Base-by-base conservation (phyloP, 2,797 vertebrate genomes). In the Bovichtus diacanthus region DNA sequence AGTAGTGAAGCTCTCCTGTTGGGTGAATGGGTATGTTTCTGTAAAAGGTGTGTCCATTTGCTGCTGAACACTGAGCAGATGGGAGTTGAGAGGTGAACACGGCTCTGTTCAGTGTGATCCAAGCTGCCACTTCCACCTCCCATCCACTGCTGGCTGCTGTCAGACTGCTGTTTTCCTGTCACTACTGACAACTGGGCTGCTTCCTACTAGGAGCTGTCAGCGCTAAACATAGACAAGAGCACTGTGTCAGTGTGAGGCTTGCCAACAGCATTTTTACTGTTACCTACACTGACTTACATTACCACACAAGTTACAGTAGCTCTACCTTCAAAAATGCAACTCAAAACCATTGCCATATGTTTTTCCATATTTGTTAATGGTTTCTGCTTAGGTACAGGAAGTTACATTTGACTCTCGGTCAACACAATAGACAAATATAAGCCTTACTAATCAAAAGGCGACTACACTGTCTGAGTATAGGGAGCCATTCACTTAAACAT, bases 201-300 rank as follows among this genome's bases (percentile, higher is more conserved):
- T 77, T 72, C 36, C 69, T 61, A 13, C 73, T 67, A 4, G 18
- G 74, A 79, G 84, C 82, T 78, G 82, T 78, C 85, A 65, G 59
- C 16, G 2, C 67, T 72, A 19, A 81, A 78, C 67, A 82, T 0
- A 27, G 41, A 76, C 58, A 80, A 73, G 79, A 70, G 63, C 63
- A 8, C 62, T 5, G 12, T 21, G 67, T 69, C 78, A 78, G 23
- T 23, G 23, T 9, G 4, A 63, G 68, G 41, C 67, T 13, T 56
- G 70, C 67, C n/a, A 25, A 49, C 44, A 50, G 25, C 61, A 31
- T 53, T 31, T 78, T n/a, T 27, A 65, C 43, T 46, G 70, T 44
- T 53, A 29, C 46, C 66, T 54, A 25, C 21, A 5, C 74, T 50
- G 41, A 51, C 60, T 72, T 19, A 19, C 39, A 34, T 39, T 16